Conservation (phyloP, 1,140 invertebrate species). For the Phortica variegata region DNA sequence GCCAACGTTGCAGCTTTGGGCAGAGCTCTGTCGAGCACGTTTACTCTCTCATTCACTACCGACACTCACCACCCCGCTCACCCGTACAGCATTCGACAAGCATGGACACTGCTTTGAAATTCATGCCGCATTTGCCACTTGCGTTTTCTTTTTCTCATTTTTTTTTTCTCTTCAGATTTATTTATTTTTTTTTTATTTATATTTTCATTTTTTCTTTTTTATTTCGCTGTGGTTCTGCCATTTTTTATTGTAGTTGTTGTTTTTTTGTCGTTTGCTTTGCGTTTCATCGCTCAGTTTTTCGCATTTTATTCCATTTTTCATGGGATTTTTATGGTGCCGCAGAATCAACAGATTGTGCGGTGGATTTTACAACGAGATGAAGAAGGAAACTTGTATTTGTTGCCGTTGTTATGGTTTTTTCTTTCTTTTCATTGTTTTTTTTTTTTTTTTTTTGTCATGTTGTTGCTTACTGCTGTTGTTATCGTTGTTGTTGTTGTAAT, state of each 20-base stretch:
- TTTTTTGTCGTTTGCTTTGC: not conserved
- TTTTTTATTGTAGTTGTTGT: not conserved
- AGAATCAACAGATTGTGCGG: conserved; percentile 57
- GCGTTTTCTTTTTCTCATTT: conserved; percentile 35
- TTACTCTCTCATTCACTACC: no score
- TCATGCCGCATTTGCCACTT: conserved; percentile 30
- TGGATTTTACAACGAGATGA: conserved; percentile 56
- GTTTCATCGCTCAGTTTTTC: no score
- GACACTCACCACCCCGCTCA: no score
- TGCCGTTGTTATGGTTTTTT: conserved; percentile 3
- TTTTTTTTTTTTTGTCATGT: conserved; percentile 5
- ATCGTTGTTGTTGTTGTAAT: no score
- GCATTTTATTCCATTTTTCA: conserved; percentile 29
- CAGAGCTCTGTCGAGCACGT: no score
- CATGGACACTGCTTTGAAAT: no score
- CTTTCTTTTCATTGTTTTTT: conserved; percentile 18
- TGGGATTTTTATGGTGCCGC: conserved; percentile 55
- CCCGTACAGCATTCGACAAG: no score
- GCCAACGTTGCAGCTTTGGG: no score
- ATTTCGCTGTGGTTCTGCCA: not conserved
- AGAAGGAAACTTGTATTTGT: conserved; percentile 31
- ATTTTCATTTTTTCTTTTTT: not conserved
- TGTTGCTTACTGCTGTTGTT: no score
- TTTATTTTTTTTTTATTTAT: conserved; percentile 13
- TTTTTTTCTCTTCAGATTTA: conserved; percentile 3